Evolutionary conservation across 2,797 vertebrate genomes (phyloP).

Genomic region (Lacerta viridis): DNA sequence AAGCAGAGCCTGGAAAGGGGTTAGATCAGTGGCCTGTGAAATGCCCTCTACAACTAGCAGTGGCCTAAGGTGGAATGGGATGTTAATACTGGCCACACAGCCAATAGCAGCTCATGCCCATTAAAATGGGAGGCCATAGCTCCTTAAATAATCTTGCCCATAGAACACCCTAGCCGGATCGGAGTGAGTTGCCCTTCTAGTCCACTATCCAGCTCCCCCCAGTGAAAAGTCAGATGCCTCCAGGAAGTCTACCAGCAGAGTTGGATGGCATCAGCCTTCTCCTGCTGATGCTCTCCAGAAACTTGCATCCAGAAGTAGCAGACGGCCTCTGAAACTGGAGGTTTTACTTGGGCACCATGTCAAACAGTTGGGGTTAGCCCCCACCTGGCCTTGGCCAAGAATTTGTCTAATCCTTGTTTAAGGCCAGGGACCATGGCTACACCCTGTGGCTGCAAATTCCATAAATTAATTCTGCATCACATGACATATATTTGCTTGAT

Average conservation of each 20-base stretch:
- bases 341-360: neutral
- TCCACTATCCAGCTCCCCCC: neutral
- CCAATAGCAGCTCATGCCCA: neutral
- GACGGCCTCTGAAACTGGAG: neutral
- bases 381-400: neutral
- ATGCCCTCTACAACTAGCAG: too few relatives aligned
- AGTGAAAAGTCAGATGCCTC: neutral
- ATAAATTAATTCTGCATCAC: neutral
- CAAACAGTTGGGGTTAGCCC: neutral
- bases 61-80: too few relatives aligned
- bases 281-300: neutral
- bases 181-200: neutral
- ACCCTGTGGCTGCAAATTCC: neutral
- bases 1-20: too few relatives aligned
- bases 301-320: neutral
- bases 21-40: too few relatives aligned
- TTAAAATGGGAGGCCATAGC: neutral
- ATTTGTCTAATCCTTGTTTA: neutral
- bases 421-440: neutral
- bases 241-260: neutral
- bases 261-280: neutral
- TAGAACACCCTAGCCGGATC: neutral
- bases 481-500: neutral
- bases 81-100: neutral
- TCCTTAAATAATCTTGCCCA: neutral